A percentile compares a stretch with the other conserved stretches of the same genome.
These are phyloP conservation scores for Ichneumoninae sp. DNA, from an alignment of 2,888 invertebrate genomes.

Conservation along the genomic window DNA sequence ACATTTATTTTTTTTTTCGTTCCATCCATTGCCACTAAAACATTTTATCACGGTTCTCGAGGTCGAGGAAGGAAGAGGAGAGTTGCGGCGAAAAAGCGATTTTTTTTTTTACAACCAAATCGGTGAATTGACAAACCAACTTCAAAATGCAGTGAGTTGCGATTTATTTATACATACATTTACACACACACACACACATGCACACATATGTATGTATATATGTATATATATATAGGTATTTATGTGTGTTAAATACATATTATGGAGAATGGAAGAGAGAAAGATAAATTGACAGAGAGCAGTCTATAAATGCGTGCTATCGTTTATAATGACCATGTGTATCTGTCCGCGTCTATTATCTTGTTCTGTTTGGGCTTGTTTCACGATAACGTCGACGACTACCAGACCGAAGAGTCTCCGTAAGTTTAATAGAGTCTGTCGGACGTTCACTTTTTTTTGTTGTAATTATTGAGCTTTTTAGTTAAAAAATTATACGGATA, in stretches of 20 bases:
- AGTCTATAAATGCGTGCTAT: constrained; percentile 47
- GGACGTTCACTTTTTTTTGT: not conserved
- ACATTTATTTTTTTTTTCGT: constrained; percentile 46
- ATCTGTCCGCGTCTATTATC: constrained; percentile 30
- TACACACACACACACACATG: not conserved
- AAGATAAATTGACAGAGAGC: constrained; percentile 34
- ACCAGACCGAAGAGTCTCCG: constrained; percentile 14
- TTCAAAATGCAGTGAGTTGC: constrained; percentile 73
- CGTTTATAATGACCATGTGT: constrained; percentile 53
- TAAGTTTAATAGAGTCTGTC: constrained; percentile 17
- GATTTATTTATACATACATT: constrained; percentile 26
- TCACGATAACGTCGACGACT: constrained; percentile 42
- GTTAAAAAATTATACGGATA: too few relatives aligned
- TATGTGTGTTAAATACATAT: constrained; percentile 1
- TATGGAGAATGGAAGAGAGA: constrained; percentile 13
- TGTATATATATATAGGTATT: not conserved
- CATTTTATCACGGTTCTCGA: constrained; percentile 1
- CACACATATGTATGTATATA: not conserved
- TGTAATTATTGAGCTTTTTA: not conserved
- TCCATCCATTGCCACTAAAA: constrained; percentile 20
- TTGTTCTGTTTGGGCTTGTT: constrained; percentile 45
- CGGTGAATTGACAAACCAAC: constrained; percentile 13
- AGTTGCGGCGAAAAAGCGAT: not conserved
- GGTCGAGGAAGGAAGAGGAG: not conserved
- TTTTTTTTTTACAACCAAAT: not conserved